Conservation (phyloP, 2,888 invertebrate genomes). For the Orthosia gracilis region DNA sequence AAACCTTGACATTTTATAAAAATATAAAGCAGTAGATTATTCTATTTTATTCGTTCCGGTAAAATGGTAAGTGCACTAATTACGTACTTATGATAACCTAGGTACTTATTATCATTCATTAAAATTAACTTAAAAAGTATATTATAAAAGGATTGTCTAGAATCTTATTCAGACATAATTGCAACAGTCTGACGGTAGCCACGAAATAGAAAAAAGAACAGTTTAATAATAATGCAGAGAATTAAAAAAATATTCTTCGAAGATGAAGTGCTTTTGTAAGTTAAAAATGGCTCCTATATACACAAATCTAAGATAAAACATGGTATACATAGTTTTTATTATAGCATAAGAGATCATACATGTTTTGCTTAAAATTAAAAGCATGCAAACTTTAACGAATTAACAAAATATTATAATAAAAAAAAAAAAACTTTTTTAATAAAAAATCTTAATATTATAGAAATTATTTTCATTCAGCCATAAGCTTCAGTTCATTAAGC, state of each 20-base stretch:
- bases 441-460: no score
- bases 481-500: no score
- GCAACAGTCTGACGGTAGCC: background rate
- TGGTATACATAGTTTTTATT: no score
- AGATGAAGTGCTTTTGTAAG: slow-evolving; percentile 17
- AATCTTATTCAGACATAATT: background rate
- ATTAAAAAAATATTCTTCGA: slow-evolving; percentile 2
- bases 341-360: no score
- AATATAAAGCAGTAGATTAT: background rate
- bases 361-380: no score
- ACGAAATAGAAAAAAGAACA: background rate
- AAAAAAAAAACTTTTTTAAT: no score
- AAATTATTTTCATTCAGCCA: no score
- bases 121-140: background rate
- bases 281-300: no score
- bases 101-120: slow-evolving; percentile 13
- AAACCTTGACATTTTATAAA: background rate
- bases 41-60: background rate
- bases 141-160: slow-evolving; percentile 11
- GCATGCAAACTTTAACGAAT: no score
- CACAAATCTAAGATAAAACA: no score
- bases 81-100: background rate
- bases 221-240: slow-evolving; percentile 12
- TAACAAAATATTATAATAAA: no score
- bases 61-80: slow-evolving; percentile 15